Evolutionary conservation across 2,113 vertebrate species (phyloP).

Genomic region (Macquaria ambigua): DNA sequence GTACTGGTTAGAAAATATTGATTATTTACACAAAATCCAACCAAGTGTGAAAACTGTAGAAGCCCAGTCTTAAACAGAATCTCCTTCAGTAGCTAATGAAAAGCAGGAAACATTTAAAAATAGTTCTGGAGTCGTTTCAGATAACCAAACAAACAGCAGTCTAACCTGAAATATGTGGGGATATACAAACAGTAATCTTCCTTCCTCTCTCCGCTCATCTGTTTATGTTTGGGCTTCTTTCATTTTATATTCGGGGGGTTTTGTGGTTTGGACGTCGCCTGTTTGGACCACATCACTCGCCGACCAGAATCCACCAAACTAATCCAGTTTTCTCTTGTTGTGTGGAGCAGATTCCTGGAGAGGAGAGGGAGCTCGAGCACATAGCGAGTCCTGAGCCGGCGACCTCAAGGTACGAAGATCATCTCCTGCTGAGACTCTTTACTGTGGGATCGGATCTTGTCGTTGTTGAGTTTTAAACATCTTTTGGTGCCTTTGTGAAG

Average conservation of each 20-base stretch:
- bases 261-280: background rate
- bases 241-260: background rate
- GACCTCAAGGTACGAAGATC: slow-evolving; percentile 51
- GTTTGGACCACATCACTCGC: slow-evolving; percentile 20
- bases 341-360: slow-evolving; percentile 74
- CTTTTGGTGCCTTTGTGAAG: background rate
- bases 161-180: background rate
- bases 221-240: background rate
- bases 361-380: slow-evolving; percentile 76
- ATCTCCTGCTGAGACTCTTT: too few species aligned
- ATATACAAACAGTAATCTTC: background rate
- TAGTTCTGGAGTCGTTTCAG: background rate
- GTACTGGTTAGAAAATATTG: too few species aligned
- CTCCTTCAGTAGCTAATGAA: too few species aligned
- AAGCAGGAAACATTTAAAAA: background rate
- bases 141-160: background rate
- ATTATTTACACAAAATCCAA: too few species aligned
- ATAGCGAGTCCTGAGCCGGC: slow-evolving; percentile 39
- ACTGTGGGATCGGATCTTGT: background rate
- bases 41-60: too few species aligned
- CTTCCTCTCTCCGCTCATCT: background rate
- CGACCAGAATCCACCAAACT: slow-evolving; percentile 32
- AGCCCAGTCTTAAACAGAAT: too few species aligned
- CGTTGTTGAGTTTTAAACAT: background rate
- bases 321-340: slow-evolving; percentile 44